phyloP scores from a whole-genome alignment of 2,113 vertebrate species.

The Etheostoma spectabile region DNA sequence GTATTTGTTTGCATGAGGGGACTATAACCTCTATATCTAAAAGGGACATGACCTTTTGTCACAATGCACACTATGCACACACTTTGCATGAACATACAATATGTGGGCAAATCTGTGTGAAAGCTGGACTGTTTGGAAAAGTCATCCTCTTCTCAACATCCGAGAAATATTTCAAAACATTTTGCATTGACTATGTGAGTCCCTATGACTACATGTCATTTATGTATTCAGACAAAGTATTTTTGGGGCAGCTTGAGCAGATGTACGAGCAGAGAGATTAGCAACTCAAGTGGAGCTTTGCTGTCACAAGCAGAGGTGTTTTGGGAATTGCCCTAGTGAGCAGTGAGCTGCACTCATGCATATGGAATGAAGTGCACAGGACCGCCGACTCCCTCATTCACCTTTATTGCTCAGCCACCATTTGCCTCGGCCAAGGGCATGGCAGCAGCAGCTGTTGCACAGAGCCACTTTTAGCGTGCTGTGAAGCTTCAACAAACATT shows the following conservation, averaged over 20 bases:
- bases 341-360: conserved; percentile 51
- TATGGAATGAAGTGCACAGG: conserved; percentile 33
- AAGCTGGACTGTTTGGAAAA: neutral
- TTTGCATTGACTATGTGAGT: neutral
- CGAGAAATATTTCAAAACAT: neutral
- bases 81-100: neutral
- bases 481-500: neutral
- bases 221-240: neutral
- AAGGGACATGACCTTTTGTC: neutral
- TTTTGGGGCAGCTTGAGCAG: neutral
- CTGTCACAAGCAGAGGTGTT: conserved; percentile 53
- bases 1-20: conserved; percentile 10
- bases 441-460: conserved; percentile 37
- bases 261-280: conserved; percentile 11
- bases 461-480: neutral
- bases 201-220: neutral
- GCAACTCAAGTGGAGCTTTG: conserved; percentile 41
- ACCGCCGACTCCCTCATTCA: conserved; percentile 18
- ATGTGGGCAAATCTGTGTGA: neutral
- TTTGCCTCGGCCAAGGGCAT: conserved; percentile 18
- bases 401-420: conserved; percentile 39
- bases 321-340: conserved; percentile 34
- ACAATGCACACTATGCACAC: neutral
- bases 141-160: neutral
- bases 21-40: neutral